phyloP scores from a whole-genome alignment of 2,888 invertebrate genomes.

The Gari tellinella region DNA sequence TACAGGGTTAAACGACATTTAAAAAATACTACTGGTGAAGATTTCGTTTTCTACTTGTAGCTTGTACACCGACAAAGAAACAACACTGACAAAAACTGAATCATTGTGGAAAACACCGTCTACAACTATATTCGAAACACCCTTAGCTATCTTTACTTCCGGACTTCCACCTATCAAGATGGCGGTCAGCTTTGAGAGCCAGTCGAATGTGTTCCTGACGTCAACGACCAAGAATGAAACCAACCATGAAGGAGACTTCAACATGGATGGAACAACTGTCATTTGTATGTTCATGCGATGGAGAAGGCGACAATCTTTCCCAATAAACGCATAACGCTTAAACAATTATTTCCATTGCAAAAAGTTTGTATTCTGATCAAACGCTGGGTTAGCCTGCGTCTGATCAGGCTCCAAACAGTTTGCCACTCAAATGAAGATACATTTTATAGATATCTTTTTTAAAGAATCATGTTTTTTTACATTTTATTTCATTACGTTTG shows the following conservation, averaged over 20 bases:
- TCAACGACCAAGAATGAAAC: constrained; percentile 27
- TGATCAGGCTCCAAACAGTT: no score
- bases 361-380: no score
- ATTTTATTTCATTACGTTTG: no score
- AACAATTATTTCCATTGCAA: no score
- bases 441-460: no score
- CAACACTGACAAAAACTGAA: constrained; percentile 41
- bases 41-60: constrained; percentile 12
- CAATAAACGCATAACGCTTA: no score
- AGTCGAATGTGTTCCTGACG: constrained; percentile 45
- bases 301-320: no score
- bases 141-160: constrained; percentile 36
- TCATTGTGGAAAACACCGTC: constrained; percentile 21
- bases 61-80: constrained; percentile 44
- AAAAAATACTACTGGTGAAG: no score
- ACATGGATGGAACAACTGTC: constrained; percentile 30
- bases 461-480: no score
- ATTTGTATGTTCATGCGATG: constrained; percentile 29
- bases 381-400: no score
- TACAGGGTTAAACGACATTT: no score
- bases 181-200: constrained; percentile 40
- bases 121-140: constrained; percentile 41
- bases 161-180: constrained; percentile 40
- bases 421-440: no score
- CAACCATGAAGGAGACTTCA: constrained; percentile 28